Base-by-base conservation (phyloP, 2,113 vertebrate genomes). In the Hemibagrus wyckioides region DNA sequence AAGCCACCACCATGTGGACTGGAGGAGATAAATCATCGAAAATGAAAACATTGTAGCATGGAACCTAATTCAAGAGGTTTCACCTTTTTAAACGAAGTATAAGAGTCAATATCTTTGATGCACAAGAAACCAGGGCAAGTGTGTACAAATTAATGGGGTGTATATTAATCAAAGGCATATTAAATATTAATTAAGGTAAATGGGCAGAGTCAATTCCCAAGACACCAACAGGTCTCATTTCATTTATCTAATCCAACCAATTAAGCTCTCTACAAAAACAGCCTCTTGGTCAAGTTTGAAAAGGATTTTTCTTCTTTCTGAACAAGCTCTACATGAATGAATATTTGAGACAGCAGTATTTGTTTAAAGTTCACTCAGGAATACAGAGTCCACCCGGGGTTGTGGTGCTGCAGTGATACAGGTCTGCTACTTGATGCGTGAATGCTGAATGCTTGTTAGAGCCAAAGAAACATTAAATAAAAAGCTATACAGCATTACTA, bases 81-180 rank as follows among this genome's bases (percentile, higher is more conserved):
- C 92, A 92, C 92, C 93, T 94, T 94, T 92, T 84, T 89, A 89
- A 86, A 82, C 88, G 89, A 91, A 94, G 92, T 91, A 90, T 92
- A 88, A 90, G 90, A 92, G 94, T 93, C 92, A 86, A 94, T 94
- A 88, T 17, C 80, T 50, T 30, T 85, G 52, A 86, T 86, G 82
- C 89, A 84, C 82, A 41, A 84, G 89, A 80, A 44, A 89, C 61
- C 77, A 82, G 65, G 61, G 69, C 85, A 85, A 86, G 84, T 79
- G 86, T 79, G 86, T 80, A 80, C 88, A 88, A 89, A 92, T 90
- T 71, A 90, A 91, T 87, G 80, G 87, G 48, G 82, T 85, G 89
- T 89, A 83, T 87, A 94, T 94, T 63, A 91, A 94, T 93, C 90
- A 93, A 89, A 92, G 48, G 59, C 44, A 83, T 88, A 90, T 92